phyloP scores from a whole-genome alignment of 2,797 vertebrate species.

The Danionella dracula region DNA sequence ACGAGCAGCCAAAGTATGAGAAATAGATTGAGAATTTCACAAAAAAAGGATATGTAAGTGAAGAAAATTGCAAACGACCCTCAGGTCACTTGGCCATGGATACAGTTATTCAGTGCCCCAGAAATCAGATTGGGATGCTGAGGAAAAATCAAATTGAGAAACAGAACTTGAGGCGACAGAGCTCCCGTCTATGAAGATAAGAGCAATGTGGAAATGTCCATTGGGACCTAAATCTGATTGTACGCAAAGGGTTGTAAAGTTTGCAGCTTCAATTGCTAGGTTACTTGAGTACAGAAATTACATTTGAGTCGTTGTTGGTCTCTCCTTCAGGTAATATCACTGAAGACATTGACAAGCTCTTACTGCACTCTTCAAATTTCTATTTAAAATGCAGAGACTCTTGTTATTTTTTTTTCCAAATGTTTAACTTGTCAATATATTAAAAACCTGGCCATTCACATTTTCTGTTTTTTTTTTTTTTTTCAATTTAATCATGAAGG shows the following conservation, averaged over 20 bases:
- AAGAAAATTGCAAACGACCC: slow-evolving; percentile 50
- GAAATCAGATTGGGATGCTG: slow-evolving; percentile 49
- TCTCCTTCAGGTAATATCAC: slow-evolving; percentile 1
- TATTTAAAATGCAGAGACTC: no score
- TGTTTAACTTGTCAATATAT: no score
- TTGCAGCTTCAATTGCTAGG: slow-evolving; percentile 16
- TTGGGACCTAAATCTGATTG: slow-evolving; percentile 25
- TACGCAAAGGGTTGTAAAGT: slow-evolving; percentile 20
- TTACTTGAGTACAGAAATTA: slow-evolving; percentile 1
- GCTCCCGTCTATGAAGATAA: slow-evolving; percentile 39
- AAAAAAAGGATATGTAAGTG: slow-evolving; percentile 40
- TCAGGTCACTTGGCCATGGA: slow-evolving; percentile 46
- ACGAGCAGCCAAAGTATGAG: slow-evolving; percentile 23
- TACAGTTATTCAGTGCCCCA: slow-evolving; percentile 49
- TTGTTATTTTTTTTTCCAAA: no score
- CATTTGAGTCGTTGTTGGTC: neutral
- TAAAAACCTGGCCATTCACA: no score
- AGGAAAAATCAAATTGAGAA: slow-evolving; percentile 45
- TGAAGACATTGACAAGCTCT: no score
- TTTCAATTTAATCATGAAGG: no score
- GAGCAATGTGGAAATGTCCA: slow-evolving; percentile 30
- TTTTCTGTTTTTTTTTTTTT: no score
- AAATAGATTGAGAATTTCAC: slow-evolving; percentile 45
- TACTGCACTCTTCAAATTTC: no score
- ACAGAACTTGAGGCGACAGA: slow-evolving; percentile 32